Evolutionary conservation across 2,113 vertebrate genomes (phyloP).

Genomic region (Suricata suricatta): DNA sequence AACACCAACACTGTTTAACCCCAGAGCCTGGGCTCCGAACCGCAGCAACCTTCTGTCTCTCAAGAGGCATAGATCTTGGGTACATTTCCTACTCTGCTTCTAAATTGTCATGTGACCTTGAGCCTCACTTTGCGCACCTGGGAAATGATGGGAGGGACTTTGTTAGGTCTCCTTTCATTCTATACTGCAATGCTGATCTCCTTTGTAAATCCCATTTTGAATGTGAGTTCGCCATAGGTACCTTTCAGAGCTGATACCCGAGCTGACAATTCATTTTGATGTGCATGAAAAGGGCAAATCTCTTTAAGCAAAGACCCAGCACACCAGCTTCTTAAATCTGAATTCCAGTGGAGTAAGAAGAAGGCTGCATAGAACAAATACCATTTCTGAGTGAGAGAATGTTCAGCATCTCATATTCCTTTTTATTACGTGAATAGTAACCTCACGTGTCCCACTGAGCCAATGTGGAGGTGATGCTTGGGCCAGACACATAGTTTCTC

Average conservation of each 20-base stretch:
- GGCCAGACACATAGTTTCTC: not conserved
- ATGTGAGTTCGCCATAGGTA: not conserved
- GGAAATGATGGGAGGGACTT: not conserved
- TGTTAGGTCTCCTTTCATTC: not conserved
- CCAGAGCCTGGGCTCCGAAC: not conserved
- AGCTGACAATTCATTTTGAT: slow-evolving; percentile 40
- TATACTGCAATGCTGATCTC: not conserved
- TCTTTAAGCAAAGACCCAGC: slow-evolving; percentile 14
- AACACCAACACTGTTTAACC: not conserved
- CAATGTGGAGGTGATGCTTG: not conserved
- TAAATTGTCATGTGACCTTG: not conserved
- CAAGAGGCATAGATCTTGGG: not conserved
- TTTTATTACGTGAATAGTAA: not conserved
- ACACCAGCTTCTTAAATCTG: slow-evolving; percentile 1
- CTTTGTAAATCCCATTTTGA: not conserved
- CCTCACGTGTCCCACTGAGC: not conserved
- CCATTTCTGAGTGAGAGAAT: not conserved
- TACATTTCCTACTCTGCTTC: not conserved
- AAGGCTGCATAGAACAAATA: slow-evolving; percentile 14
- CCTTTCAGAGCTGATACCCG: slow-evolving; percentile 7
- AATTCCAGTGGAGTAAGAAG: slow-evolving; percentile 21
- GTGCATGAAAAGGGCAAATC: slow-evolving; percentile 11
- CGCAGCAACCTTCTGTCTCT: not conserved
- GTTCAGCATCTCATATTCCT: not conserved
- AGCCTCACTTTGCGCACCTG: not conserved